A percentile compares a stretch with the other conserved stretches of the same genome.
Evolutionary conservation across 2,113 vertebrate genomes (phyloP).

Genomic region (Climacteris rufus): DNA sequence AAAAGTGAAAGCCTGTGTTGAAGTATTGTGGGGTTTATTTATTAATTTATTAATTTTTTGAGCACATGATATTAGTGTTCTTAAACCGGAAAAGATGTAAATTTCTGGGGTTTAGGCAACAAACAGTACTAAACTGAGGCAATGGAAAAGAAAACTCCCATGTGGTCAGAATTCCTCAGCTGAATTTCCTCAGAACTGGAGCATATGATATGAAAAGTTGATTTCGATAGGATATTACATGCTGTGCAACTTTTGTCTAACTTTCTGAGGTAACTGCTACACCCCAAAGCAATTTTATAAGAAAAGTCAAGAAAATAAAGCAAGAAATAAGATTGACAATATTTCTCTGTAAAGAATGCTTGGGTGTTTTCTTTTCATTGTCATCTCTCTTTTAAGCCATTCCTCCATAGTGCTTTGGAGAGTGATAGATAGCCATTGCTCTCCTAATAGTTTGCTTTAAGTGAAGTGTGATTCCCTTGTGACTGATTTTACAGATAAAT

Average conservation of each 20-base stretch:
- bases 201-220: not conserved
- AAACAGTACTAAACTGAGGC: not conserved
- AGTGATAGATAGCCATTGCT: not conserved
- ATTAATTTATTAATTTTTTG: not conserved
- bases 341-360: not conserved
- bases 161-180: not conserved
- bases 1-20: not conserved
- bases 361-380: not conserved
- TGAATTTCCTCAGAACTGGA: not conserved
- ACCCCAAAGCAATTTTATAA: not conserved
- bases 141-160: not conserved
- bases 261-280: not conserved
- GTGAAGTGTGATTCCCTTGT: not conserved
- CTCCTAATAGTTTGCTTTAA: not conserved
- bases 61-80: not conserved
- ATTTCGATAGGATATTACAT: not conserved
- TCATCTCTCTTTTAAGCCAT: not conserved
- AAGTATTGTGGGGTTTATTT: not conserved
- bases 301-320: not conserved
- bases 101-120: not conserved
- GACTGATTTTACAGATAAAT: slow-evolving; percentile 22
- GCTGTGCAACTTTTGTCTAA: not conserved
- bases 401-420: not conserved
- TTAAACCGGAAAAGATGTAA: not conserved
- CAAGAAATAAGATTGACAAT: not conserved